Percentiles rank a stretch among this genome's conserved stretches.
These are phyloP conservation scores for Conchocele bisecta DNA, from an alignment of 2,888 invertebrate species.

Conservation along the genomic window DNA sequence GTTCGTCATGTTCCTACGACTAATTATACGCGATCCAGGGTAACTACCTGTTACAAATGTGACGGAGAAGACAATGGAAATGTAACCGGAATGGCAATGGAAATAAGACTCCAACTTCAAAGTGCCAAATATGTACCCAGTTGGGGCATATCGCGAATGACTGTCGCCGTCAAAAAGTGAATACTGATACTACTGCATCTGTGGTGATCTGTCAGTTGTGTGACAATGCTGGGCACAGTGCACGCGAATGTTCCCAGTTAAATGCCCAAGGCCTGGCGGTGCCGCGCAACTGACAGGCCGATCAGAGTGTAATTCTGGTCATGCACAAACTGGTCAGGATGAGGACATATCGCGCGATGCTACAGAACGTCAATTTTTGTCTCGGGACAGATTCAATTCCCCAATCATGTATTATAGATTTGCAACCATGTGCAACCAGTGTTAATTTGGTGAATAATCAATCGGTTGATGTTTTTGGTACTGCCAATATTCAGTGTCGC, in stretches of 20 bases:
- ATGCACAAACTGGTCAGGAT: too few relatives aligned
- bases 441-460: slow-evolving; percentile 12
- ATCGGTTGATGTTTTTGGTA: slow-evolving; percentile 11
- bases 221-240: background rate
- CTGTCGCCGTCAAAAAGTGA: too few relatives aligned
- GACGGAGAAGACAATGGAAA: too few relatives aligned
- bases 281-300: slow-evolving; percentile 29
- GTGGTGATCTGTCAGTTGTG: background rate
- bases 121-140: too few relatives aligned
- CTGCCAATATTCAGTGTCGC: slow-evolving; percentile 4
- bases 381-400: slow-evolving; percentile 3
- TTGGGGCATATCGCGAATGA: too few relatives aligned
- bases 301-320: too few relatives aligned
- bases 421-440: background rate
- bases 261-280: slow-evolving; percentile 23
- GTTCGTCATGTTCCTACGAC: too few relatives aligned
- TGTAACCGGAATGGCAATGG: slow-evolving; percentile 34
- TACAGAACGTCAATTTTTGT: too few relatives aligned
- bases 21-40: too few relatives aligned
- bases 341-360: too few relatives aligned
- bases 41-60: too few relatives aligned
- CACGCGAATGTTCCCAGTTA: slow-evolving; percentile 10
- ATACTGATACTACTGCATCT: background rate
- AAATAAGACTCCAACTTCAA: too few relatives aligned
- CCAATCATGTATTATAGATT: background rate